Evolutionary conservation across 2,888 invertebrate genomes (phyloP), one percentile per base, ranked within the genome.

Genomic region (Cantharis rustica): DNA sequence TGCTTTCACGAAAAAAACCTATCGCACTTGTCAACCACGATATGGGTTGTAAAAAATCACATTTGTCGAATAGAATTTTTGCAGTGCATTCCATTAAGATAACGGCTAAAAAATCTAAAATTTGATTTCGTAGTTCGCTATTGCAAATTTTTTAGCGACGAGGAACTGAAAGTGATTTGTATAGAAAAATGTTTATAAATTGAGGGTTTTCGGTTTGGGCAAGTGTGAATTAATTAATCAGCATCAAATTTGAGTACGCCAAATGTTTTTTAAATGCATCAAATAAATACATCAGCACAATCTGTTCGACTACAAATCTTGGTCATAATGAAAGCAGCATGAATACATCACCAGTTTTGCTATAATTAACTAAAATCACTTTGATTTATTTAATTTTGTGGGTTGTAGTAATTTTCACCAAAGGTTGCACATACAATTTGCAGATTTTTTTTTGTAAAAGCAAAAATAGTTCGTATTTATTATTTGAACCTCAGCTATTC

Each of bases 271-370:
- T 64, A 66, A 66, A 71, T 62, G 63, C 61, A 16, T 15, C 69
- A 76, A 73, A 72, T 76, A 76, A 69, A 76, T 76, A 73, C 69
- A 76, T 76, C 73, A 71, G 27, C 68, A n/a, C 73, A 74, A 73
- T 76, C 73, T 76, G 76, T 71, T 68, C 17, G 69, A 73, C 71
- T 71, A 76, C 73, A 76, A 76, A 76, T 76, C 76, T 74, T 74
- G 71, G 16, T 11, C 71, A 73, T 76, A 76, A 76, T 74, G 66
- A 63, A 76, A 20, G 27, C 26, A 17, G 69, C 31, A 62, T 15
- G 15, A 26, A 72, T 62, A 61, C 26, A 69, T 20, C 47, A 68
- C 61, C 73, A 69, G 68, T 74, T 76, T 71, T 69, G 68, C 76
- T 64, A 63, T 68, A 71, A 76, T 73, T 73, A 75, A 72, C 75